A percentile compares a stretch with the other conserved stretches of the same genome.
Conservation (phyloP, 2,888 invertebrate species). For the Orgyia antiqua region DNA sequence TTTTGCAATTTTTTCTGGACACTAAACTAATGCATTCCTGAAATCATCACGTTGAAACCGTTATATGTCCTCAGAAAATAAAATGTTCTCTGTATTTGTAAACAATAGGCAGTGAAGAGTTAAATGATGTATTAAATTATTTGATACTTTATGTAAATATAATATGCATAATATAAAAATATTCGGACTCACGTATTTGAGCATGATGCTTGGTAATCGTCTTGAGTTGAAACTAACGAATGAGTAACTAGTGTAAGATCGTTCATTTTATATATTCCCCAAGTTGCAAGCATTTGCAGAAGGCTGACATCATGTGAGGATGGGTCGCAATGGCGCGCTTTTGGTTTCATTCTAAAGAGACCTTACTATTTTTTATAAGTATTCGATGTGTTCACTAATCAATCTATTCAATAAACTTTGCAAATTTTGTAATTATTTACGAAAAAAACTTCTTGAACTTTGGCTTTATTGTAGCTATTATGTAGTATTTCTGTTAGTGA, state of each 20-base stretch:
- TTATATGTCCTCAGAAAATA: too few species aligned
- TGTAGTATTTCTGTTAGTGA: too few species aligned
- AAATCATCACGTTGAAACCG: too few species aligned
- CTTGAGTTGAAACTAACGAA: slow-evolving; percentile 72
- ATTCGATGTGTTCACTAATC: slow-evolving; percentile 29
- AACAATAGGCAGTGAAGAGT: too few species aligned
- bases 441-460: background rate
- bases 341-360: slow-evolving; percentile 35
- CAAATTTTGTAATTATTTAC: slow-evolving; percentile 9
- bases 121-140: too few species aligned
- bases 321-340: slow-evolving; percentile 40
- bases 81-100: too few species aligned
- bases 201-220: slow-evolving; percentile 69
- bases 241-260: slow-evolving; percentile 63
- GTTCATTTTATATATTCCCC: slow-evolving; percentile 70
- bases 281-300: slow-evolving; percentile 56
- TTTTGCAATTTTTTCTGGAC: too few species aligned
- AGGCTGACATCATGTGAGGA: slow-evolving; percentile 64
- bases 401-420: slow-evolving; percentile 24
- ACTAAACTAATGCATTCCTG: too few species aligned
- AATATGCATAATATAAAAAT: slow-evolving; percentile 12
- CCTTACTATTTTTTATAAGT: slow-evolving; percentile 44
- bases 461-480: too few species aligned
- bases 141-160: too few species aligned
- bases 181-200: slow-evolving; percentile 68